Percentiles rank a stretch among this genome's conserved stretches.
Conservation (phyloP, 2,888 invertebrate species). For the Leptopilina myrica region DNA sequence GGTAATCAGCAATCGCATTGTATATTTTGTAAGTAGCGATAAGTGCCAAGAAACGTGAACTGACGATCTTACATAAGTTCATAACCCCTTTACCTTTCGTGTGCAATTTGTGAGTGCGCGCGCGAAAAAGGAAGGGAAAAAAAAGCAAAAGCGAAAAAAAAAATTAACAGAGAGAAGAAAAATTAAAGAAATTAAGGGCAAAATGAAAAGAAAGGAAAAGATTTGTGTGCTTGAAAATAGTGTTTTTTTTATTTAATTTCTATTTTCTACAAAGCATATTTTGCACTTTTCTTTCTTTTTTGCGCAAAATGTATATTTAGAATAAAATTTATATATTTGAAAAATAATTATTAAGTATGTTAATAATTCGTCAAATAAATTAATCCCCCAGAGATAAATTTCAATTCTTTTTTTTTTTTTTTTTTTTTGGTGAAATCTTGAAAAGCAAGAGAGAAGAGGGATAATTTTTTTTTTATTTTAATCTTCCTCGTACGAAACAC, state of each 20-base stretch:
- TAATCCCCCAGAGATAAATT: too few relatives aligned
- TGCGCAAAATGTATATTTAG: too few relatives aligned
- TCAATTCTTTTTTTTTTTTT: not conserved
- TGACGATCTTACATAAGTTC: slow-evolving; percentile 4
- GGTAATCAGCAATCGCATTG: slow-evolving; percentile 23
- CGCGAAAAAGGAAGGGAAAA: not conserved
- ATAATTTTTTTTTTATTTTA: slow-evolving; percentile 42
- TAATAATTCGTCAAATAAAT: too few relatives aligned
- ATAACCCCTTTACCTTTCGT: not conserved
- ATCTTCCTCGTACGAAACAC: slow-evolving; percentile 81
- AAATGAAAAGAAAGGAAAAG: not conserved
- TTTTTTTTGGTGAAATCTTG: not conserved
- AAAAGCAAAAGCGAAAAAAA: not conserved
- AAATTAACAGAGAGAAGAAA: not conserved
- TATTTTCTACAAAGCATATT: too few relatives aligned
- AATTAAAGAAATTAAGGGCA: too few relatives aligned
- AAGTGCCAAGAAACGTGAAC: slow-evolving; percentile 30
- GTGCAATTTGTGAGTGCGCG: not conserved
- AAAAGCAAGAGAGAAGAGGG: not conserved
- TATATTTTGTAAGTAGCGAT: slow-evolving; percentile 3
- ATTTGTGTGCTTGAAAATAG: not conserved
- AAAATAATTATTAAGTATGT: too few relatives aligned
- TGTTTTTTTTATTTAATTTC: too few relatives aligned
- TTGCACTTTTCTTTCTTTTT: too few relatives aligned
- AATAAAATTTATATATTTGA: too few relatives aligned